These are phyloP conservation scores for Drosophila histrio DNA, from an alignment of 2,888 invertebrate species.

Conservation along the genomic window DNA sequence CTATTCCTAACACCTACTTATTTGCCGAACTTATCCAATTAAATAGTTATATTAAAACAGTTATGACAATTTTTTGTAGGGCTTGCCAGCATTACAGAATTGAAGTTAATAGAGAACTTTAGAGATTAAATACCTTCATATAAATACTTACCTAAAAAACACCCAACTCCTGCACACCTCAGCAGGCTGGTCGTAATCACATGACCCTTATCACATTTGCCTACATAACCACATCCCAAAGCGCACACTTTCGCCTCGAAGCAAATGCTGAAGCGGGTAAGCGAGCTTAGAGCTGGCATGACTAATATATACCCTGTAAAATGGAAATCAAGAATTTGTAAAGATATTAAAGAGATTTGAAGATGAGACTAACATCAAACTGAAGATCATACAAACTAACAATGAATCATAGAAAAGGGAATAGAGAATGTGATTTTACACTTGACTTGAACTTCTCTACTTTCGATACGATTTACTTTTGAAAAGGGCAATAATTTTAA, in stretches of 20 bases:
- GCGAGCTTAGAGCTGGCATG: background rate
- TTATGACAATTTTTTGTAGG: constrained; percentile 22
- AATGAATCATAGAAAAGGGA: no score
- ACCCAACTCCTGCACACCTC: constrained; percentile 18
- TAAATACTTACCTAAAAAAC: background rate
- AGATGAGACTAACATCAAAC: no score
- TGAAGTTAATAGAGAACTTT: constrained; percentile 11
- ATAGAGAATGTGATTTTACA: background rate
- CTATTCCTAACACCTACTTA: background rate
- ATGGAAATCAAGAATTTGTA: no score
- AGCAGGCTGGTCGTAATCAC: constrained; percentile 42
- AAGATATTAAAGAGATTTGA: background rate
- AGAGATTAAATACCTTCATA: constrained; percentile 22
- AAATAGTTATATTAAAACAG: constrained; percentile 1
- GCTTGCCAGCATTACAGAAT: background rate
- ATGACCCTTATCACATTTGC: constrained; percentile 71
- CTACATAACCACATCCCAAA: constrained; percentile 62
- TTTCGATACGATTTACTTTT: background rate
- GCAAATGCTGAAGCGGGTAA: constrained; percentile 47
- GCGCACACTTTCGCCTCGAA: constrained; percentile 68
- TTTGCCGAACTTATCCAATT: constrained; percentile 16
- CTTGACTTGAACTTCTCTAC: background rate
- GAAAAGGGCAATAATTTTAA: background rate
- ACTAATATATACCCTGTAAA: constrained; percentile 18
- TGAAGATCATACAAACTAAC: background rate